Evolutionary conservation across 2,888 invertebrate species (phyloP), one percentile per base, ranked within the genome.

Genomic region (Agriopis leucophaearia): DNA sequence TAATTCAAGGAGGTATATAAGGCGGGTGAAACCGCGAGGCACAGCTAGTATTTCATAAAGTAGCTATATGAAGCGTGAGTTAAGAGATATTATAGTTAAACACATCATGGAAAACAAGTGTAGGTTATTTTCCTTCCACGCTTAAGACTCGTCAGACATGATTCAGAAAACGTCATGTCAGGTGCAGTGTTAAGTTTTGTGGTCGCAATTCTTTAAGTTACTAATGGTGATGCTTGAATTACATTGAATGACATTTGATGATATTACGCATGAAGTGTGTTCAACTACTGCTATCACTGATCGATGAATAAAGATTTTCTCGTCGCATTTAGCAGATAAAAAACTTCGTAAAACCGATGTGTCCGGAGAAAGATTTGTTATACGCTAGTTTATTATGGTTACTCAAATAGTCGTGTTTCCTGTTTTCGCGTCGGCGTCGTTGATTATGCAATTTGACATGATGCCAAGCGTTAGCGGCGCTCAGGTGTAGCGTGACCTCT

Each of bases 371-470:
- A 69, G 74, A 78, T 77, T 71, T 66, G 73, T 69, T 72, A 62
- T 66, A 65, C 69, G 79, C 71, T 71, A 73, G 78, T 83, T 79
- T 80, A 81, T 83, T 86, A 83, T 82, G 81, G 84, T 81, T 82
- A 85, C 85, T 86, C 85, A 89, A 88, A 89, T 86, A 88, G 84
- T 84, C 78, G 77, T 79, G 89, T 92, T 92, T 93, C 93, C 92
- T 92, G 92, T 92, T 90, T 88, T 88, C 87, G 82, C 83, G 81
- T 81, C 80, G 79, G 76, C 79, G 81, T 78, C 79, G 81, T 69
- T 66, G 80, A 82, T 92, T 92, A 90, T 88, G 91, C 86, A 91
- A 92, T 83, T 91, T 92, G 92, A 88, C 91, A 90, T 74, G 66
- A 71, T 88, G 93, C 93, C 90, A 90, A 88, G 40, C 56, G 60